phyloP scores from a whole-genome alignment of 2,113 vertebrate genomes.

The Vanacampus margaritifer region DNA sequence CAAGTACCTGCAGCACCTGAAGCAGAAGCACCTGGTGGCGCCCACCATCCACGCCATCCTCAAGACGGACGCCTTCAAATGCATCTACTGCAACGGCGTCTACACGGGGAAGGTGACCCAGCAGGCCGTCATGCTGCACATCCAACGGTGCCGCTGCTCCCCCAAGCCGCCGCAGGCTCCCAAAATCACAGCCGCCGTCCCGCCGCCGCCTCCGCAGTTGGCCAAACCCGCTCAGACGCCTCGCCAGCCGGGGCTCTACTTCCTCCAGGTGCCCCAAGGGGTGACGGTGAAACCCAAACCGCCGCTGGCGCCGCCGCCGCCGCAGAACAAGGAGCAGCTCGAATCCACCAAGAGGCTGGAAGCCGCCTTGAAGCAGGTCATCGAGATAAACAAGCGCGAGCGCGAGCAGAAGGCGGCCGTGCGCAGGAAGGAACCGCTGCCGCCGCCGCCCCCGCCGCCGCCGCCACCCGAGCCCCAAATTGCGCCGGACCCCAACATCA shows the following conservation, averaged over 20 bases:
- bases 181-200: background rate
- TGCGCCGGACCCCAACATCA: conserved; percentile 51
- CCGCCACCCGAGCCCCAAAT: conserved; percentile 24
- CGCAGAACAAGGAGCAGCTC: conserved; percentile 38
- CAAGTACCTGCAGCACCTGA: conserved; percentile 83
- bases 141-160: conserved; percentile 86
- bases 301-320: background rate
- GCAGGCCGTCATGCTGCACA: conserved; percentile 88
- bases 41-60: conserved; percentile 91
- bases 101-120: conserved; percentile 92
- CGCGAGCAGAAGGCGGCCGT: conserved; percentile 70
- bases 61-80: conserved; percentile 91
- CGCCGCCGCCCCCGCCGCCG: too few relatives aligned
- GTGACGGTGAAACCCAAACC: conserved; percentile 29
- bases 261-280: conserved; percentile 52
- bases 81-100: conserved; percentile 94
- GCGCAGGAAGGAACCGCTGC: conserved; percentile 56
- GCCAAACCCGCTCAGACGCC: conserved; percentile 32
- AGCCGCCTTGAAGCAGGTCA: conserved; percentile 60
- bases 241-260: conserved; percentile 49
- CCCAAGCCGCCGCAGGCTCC: conserved; percentile 65
- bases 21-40: conserved; percentile 88
- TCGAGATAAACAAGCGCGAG: conserved; percentile 68
- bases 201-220: background rate
- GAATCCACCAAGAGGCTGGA: conserved; percentile 71